phyloP scores from a whole-genome alignment of 2,797 vertebrate species.

The Caiman crocodilus region DNA sequence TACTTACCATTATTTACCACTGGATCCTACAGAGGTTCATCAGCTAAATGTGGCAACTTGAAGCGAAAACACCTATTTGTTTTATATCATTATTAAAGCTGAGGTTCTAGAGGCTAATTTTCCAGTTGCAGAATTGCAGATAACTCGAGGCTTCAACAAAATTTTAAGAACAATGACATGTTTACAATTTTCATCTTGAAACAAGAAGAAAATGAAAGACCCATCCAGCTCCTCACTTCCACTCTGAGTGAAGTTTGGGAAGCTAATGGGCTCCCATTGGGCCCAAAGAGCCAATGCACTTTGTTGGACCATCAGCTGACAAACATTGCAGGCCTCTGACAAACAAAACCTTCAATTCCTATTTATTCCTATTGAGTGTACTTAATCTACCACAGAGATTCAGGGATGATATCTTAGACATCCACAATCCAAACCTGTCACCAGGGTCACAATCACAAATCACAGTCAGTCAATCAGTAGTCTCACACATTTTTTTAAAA shows the following conservation, averaged over 20 bases:
- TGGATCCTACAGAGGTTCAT: neutral
- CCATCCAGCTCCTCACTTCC: neutral
- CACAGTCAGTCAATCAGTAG: rapidly evolving
- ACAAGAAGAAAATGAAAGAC: neutral
- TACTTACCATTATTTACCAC: neutral
- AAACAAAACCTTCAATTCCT: neutral
- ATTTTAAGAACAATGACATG: neutral
- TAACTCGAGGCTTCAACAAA: neutral
- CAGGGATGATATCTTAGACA: neutral
- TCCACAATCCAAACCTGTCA: neutral
- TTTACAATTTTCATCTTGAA: neutral
- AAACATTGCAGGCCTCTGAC: too few species aligned
- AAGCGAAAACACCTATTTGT: neutral
- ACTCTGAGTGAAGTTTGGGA: neutral
- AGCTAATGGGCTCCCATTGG: neutral
- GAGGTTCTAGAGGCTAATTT: neutral
- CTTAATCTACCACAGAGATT: neutral
- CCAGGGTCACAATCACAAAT: neutral
- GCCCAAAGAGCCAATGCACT: neutral
- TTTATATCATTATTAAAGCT: neutral
- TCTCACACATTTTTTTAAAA: neutral
- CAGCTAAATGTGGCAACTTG: neutral
- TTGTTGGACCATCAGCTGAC: too few species aligned
- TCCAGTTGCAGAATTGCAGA: neutral
- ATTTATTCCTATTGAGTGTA: neutral